Conservation (phyloP, 2,888 invertebrate species). For the Dryobotodes eremita region DNA sequence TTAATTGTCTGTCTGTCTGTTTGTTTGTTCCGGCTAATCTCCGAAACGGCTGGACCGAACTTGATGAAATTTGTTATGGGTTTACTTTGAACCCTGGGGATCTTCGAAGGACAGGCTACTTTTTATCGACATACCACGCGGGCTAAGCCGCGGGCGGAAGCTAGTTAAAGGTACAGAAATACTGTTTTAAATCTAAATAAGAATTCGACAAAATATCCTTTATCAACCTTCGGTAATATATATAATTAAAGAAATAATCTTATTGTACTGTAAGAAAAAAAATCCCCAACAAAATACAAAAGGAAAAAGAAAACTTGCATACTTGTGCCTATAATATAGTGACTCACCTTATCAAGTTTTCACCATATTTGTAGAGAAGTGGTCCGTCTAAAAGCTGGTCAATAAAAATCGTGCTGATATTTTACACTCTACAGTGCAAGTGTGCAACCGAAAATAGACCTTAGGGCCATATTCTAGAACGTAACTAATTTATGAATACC, state of each 20-base stretch:
- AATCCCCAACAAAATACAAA: neutral
- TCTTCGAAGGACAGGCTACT: no score
- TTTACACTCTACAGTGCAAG: slow-evolving; percentile 9
- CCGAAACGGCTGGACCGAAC: no score
- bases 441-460: neutral
- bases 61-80: no score
- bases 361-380: neutral
- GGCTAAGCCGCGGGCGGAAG: no score
- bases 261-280: neutral
- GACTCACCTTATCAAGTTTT: neutral
- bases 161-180: neutral
- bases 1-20: no score
- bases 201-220: neutral
- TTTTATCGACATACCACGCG: no score
- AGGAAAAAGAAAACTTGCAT: neutral
- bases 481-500: neutral
- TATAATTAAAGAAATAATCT: neutral
- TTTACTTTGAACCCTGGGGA: no score
- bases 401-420: neutral
- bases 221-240: neutral
- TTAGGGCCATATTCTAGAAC: neutral
- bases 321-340: neutral
- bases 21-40: no score
- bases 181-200: neutral
- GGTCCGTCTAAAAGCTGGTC: neutral